These are phyloP conservation scores for Thysanoteuthis rhombus DNA, from an alignment of 2,888 invertebrate genomes.

Conservation along the genomic window DNA sequence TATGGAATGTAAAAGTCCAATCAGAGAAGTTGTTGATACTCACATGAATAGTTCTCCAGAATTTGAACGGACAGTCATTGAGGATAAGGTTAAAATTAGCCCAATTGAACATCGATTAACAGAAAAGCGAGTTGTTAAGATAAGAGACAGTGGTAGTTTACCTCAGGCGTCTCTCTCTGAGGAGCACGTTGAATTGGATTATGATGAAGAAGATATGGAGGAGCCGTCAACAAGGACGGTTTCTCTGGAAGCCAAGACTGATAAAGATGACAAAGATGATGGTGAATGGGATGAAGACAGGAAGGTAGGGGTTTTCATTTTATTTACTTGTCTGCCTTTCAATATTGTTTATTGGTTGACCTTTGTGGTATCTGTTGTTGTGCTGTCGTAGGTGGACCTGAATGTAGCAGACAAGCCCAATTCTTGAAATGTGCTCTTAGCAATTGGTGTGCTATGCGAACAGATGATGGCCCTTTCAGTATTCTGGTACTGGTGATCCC, in stretches of 20 bases:
- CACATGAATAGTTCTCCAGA: slow-evolving; percentile 1
- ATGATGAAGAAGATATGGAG: slow-evolving; percentile 64
- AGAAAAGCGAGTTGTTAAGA: slow-evolving; percentile 35
- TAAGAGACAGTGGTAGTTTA: slow-evolving; percentile 44
- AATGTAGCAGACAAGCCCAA: too few species aligned
- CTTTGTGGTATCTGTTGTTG: too few species aligned
- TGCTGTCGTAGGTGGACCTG: too few species aligned
- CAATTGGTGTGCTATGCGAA: too few species aligned
- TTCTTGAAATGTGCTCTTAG: too few species aligned
- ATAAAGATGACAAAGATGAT: slow-evolving; percentile 45
- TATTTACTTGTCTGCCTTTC: too few species aligned
- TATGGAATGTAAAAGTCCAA: background rate
- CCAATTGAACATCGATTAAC: slow-evolving; percentile 33
- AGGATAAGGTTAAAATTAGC: slow-evolving; percentile 32
- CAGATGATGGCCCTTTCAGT: too few species aligned
- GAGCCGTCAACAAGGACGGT: slow-evolving; percentile 37
- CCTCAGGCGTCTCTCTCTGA: slow-evolving; percentile 52
- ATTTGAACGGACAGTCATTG: slow-evolving; percentile 29
- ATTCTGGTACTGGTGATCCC: too few species aligned
- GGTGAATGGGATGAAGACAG: slow-evolving; percentile 41
- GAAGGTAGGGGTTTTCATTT: slow-evolving; percentile 37
- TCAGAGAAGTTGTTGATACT: slow-evolving; percentile 29
- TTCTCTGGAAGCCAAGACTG: slow-evolving; percentile 47
- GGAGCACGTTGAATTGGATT: slow-evolving; percentile 68
- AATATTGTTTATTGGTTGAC: too few species aligned